A percentile compares a stretch with the other conserved stretches of the same genome.
These are phyloP conservation scores for Gyps fulvus DNA, from an alignment of 2,113 vertebrate genomes.

Conservation along the genomic window DNA sequence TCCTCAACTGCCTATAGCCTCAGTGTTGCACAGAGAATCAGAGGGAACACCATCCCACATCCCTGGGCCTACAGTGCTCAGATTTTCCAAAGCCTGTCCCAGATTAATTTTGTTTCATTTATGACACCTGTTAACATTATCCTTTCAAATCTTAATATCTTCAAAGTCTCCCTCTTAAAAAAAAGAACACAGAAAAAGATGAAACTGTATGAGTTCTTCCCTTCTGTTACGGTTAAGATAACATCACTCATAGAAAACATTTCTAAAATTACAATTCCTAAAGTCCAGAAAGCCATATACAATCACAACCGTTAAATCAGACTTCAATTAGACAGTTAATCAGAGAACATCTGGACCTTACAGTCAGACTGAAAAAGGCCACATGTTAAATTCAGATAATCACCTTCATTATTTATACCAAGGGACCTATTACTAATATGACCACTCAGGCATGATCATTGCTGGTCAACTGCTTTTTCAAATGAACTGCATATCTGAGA, in stretches of 20 bases:
- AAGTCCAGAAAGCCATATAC: constrained; percentile 62
- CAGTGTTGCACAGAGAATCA: background rate
- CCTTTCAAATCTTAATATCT: background rate
- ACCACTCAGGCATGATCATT: constrained; percentile 25
- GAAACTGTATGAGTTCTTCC: background rate
- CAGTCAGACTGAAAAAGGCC: constrained; percentile 74
- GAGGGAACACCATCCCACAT: background rate
- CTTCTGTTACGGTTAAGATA: constrained; percentile 41
- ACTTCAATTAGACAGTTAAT: constrained; percentile 65
- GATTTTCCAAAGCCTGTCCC: background rate
- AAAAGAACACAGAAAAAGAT: background rate
- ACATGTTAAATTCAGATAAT: constrained; percentile 75
- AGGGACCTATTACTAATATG: constrained; percentile 68
- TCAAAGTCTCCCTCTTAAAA: background rate
- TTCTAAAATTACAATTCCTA: constrained; percentile 52
- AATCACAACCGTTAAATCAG: constrained; percentile 58
- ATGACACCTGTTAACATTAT: background rate
- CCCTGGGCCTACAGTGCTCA: too few relatives aligned
- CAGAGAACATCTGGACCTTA: constrained; percentile 74
- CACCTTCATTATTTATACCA: constrained; percentile 61
- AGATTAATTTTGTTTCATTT: background rate
- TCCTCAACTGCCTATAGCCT: background rate
- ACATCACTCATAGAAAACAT: background rate
- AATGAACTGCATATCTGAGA: constrained; percentile 13
- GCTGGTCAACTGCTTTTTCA: constrained; percentile 50